A percentile compares a stretch with the other conserved stretches of the same genome.
Evolutionary conservation across 1,140 invertebrate genomes (phyloP).

Genomic region (Carposina sasakii): DNA sequence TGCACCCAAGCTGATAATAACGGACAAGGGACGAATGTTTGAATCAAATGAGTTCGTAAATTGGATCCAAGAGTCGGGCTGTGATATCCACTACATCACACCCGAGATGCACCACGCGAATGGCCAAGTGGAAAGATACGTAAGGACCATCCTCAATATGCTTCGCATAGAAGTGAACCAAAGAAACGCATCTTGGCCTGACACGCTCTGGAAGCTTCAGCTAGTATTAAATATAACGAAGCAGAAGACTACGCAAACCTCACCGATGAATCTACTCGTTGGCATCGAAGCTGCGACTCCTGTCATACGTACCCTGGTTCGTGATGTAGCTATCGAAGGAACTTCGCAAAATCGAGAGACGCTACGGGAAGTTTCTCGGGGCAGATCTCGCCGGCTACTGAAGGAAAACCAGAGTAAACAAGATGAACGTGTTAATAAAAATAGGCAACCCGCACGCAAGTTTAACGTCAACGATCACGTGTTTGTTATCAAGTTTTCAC

Average conservation of each 20-base stretch:
- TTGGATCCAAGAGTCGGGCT: too few relatives aligned
- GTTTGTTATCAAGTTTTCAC: slow-evolving; percentile 9
- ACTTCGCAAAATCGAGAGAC: not conserved
- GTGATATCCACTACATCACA: too few relatives aligned
- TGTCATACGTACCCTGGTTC: not conserved
- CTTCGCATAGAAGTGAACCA: too few relatives aligned
- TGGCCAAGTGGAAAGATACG: too few relatives aligned
- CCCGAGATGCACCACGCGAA: too few relatives aligned
- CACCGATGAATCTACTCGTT: not conserved
- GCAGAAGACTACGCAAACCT: slow-evolving; percentile 3
- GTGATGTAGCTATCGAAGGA: slow-evolving; percentile 5
- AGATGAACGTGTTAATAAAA: not conserved
- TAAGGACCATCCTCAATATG: too few relatives aligned
- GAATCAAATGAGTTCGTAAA: too few relatives aligned
- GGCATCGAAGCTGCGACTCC: slow-evolving; percentile 3
- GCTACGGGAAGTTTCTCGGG: not conserved
- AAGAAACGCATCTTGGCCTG: too few relatives aligned
- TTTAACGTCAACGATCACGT: not conserved
- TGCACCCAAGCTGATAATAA: too few relatives aligned
- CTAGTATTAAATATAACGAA: too few relatives aligned
- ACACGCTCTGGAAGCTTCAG: too few relatives aligned
- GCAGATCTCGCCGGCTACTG: not conserved
- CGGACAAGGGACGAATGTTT: too few relatives aligned
- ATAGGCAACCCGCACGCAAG: not conserved
- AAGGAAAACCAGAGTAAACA: not conserved